These are phyloP conservation scores for Eupeodes luniger DNA, from an alignment of 2,888 invertebrate species.

Conservation along the genomic window DNA sequence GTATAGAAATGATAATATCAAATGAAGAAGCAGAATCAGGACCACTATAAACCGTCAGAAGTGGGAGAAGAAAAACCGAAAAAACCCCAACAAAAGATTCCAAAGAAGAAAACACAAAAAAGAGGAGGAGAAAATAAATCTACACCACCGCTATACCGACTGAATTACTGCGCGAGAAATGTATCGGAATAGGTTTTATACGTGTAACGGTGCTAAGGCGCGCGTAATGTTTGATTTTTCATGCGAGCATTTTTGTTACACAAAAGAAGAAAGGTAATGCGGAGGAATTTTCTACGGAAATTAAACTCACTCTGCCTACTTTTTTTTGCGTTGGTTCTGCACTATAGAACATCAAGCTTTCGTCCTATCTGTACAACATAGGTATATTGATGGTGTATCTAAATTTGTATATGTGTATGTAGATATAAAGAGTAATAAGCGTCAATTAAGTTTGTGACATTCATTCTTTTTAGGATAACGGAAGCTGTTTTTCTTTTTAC, in stretches of 20 bases:
- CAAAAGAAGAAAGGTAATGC: slow-evolving; percentile 28
- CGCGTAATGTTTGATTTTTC: slow-evolving; percentile 70
- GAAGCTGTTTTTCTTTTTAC: neutral
- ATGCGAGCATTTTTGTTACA: slow-evolving; percentile 46
- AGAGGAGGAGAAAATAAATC: slow-evolving; percentile 20
- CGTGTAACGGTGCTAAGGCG: slow-evolving; percentile 56
- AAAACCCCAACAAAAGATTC: slow-evolving; percentile 10
- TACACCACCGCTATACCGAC: slow-evolving; percentile 15
- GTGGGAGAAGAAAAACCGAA: neutral
- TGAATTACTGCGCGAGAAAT: slow-evolving; percentile 60
- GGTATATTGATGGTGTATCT: neutral
- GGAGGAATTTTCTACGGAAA: slow-evolving; percentile 63
- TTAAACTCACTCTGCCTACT: slow-evolving; percentile 49
- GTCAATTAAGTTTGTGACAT: slow-evolving; percentile 71
- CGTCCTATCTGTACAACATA: neutral
- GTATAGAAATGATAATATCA: slow-evolving; percentile 69
- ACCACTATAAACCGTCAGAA: neutral
- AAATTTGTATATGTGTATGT: neutral
- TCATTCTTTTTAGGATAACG: slow-evolving; percentile 34
- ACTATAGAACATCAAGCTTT: neutral
- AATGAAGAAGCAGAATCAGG: slow-evolving; percentile 54
- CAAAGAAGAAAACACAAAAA: neutral
- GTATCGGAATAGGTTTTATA: slow-evolving; percentile 70
- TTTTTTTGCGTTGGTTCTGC: neutral
- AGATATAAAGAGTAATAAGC: slow-evolving; percentile 57